Evolutionary conservation across 2,113 vertebrate species (phyloP).

Genomic region (Propithecus coquereli): DNA sequence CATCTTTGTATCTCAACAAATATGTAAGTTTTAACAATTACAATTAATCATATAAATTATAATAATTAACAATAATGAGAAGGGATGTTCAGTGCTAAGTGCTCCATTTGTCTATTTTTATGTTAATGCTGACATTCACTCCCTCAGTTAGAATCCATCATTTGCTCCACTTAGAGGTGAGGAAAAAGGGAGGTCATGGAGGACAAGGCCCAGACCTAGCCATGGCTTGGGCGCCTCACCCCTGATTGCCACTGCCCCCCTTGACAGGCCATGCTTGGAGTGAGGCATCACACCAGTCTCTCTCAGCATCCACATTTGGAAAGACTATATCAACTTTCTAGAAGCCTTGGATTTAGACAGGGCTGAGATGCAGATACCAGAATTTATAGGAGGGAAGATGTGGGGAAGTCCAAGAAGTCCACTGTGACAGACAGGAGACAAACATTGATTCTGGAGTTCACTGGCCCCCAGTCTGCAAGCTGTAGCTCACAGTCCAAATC

Average conservation of each 20-base stretch:
- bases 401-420: not conserved
- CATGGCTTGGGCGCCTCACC: not conserved
- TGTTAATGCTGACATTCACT: not conserved
- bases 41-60: not conserved
- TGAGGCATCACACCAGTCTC: not conserved
- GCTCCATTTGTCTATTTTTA: not conserved
- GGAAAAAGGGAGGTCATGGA: not conserved
- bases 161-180: not conserved
- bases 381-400: not conserved
- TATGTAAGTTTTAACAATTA: not conserved
- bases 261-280: rapidly evolving
- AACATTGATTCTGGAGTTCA: not conserved
- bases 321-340: not conserved
- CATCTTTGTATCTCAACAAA: not conserved
- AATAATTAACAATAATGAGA: not conserved
- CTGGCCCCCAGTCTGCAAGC: not conserved
- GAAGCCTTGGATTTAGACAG: not conserved
- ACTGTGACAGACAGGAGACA: not conserved
- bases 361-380: not conserved
- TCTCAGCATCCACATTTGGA: not conserved
- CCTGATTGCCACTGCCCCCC: not conserved
- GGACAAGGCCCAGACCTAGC: not conserved
- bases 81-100: not conserved
- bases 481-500: not conserved
- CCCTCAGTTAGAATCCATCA: not conserved